Conservation (phyloP, 2,888 invertebrate genomes). For the Exocentrus adspersus region DNA sequence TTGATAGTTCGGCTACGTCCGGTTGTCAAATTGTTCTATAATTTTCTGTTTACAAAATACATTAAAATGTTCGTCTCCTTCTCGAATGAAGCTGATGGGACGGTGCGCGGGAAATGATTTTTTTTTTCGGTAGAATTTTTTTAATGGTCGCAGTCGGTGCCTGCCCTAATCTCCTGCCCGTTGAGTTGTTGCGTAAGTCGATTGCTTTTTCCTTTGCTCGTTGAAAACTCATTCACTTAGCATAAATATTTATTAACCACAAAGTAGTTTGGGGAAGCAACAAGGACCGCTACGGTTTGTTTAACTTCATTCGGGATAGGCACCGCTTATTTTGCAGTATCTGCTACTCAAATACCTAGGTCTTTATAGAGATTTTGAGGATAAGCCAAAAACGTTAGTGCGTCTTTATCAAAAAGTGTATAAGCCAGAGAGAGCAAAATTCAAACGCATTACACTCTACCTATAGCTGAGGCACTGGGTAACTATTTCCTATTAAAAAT, state of each 20-base stretch:
- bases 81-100: neutral
- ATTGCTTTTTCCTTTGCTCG: constrained; percentile 16
- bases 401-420: too few species aligned
- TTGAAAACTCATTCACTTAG: constrained; percentile 6
- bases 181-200: constrained; percentile 20
- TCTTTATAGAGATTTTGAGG: too few species aligned
- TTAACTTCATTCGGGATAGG: neutral
- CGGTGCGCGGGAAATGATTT: constrained; percentile 28
- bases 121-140: constrained; percentile 9
- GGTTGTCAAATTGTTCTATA: constrained; percentile 57
- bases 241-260: constrained; percentile 27
- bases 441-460: too few species aligned
- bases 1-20: constrained; percentile 58
- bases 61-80: constrained; percentile 40
- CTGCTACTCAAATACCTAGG: too few species aligned
- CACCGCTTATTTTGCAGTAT: too few species aligned
- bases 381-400: too few species aligned
- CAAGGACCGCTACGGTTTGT: constrained; percentile 1
- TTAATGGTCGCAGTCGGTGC: constrained; percentile 5
- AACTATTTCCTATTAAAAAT: too few species aligned
- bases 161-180: neutral
- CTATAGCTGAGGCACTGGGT: too few species aligned
- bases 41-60: constrained; percentile 52
- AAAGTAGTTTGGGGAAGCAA: constrained; percentile 19
- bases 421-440: too few species aligned